Evolutionary conservation across 2,888 invertebrate genomes (phyloP), one percentile per base, ranked within the genome.

Genomic region (Oligia fasciuncula): DNA sequence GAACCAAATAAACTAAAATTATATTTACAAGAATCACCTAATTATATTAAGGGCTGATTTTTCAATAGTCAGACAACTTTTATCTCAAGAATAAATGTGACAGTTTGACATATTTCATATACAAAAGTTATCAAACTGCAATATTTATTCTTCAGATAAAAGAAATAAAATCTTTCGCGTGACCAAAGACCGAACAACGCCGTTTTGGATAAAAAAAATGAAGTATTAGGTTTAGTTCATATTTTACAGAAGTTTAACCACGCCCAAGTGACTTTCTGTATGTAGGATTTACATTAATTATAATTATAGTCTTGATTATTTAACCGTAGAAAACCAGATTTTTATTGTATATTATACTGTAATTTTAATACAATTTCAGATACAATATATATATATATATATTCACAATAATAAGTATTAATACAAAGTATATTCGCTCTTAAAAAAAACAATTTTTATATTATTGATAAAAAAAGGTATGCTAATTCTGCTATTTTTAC

Each of bases 21-120:
- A 76, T 81, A 81, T 76, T 81, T 81, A 76, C 81, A 81, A 51
- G 11, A 40, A 49, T 66, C 70, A 70, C 23, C 35, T 69, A 63
- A 57, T 35, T 54, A 62, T 5, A 73, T 8, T 43, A 60, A 49
- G 14, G 49, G 4, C 14, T 14, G 49, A 49, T 14, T 49, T 49
- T 49, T 49, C 49, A 49, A 49, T 14, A 49, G 49, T 14, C 49
- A 14, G 49, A 49, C 14, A 14, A 49, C 49, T 14, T 49, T 49
- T 49, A 49, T 14, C 49, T 49, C 14, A 49, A 49, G 49, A 14
- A 49, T 49, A 14, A 14, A 14, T 49, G 14, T 49, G 14, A 14
- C 14, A 14, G 49, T 49, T 49, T 49, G 49, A 14, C 49, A 14
- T 14, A 14, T 49, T 49, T 49, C 0, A 0, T 46, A 46, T 49